A percentile compares a stretch with the other conserved stretches of the same genome.
phyloP scores from a whole-genome alignment of 2,797 vertebrate genomes.

The Uromys caudimaculatus region DNA sequence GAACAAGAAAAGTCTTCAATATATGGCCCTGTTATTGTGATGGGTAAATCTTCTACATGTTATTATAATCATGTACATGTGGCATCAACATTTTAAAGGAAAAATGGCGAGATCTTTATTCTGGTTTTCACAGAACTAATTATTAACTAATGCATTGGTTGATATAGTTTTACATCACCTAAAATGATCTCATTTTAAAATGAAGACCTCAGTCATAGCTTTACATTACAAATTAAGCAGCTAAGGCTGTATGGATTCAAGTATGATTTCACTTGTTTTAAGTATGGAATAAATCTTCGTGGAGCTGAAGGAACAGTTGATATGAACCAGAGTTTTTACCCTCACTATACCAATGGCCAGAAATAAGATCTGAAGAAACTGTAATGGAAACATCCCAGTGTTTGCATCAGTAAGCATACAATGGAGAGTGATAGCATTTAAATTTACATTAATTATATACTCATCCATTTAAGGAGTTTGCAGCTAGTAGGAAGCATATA shows the following conservation, averaged over 20 bases:
- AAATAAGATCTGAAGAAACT: background rate
- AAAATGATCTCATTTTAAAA: conserved; percentile 35
- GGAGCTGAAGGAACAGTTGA: background rate
- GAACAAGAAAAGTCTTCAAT: background rate
- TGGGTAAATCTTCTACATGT: background rate
- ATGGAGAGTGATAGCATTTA: background rate
- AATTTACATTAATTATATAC: conserved; percentile 1
- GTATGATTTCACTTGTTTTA: background rate
- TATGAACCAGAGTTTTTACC: background rate
- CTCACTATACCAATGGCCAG: background rate
- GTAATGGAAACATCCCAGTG: background rate
- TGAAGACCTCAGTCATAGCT: background rate
- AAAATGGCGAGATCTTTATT: background rate
- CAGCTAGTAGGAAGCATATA: background rate
- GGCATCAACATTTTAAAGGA: background rate
- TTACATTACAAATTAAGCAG: conserved; percentile 32
- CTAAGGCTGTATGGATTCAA: background rate
- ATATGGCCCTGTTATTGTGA: background rate
- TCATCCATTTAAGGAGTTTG: background rate
- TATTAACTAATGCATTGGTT: conserved; percentile 3
- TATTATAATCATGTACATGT: background rate
- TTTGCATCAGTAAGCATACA: background rate
- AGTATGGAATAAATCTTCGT: conserved; percentile 14
- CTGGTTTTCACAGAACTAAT: background rate
- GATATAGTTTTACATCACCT: background rate